Evolutionary conservation across 1,140 invertebrate genomes (phyloP).

Genomic region (Protaetia brevitarsis): DNA sequence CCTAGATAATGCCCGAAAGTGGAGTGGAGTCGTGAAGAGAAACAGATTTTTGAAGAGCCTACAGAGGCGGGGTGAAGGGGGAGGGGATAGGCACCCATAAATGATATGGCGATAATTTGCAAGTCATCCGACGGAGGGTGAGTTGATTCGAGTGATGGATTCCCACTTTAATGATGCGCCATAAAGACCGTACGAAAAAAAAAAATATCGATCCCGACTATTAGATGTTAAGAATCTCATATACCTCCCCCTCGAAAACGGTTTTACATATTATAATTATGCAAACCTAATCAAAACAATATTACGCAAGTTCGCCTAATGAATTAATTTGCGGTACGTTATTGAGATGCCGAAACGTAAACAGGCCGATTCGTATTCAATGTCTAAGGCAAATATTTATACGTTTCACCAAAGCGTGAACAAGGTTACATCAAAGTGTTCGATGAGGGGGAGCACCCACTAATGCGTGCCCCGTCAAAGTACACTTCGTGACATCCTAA

Average conservation of each 20-base stretch:
- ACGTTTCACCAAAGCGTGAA: constrained; percentile 34
- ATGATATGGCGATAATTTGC: constrained; percentile 32
- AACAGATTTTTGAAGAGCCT: constrained; percentile 31
- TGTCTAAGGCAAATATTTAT: constrained; percentile 44
- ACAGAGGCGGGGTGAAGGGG: no score
- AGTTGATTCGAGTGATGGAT: no score
- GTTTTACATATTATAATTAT: no score
- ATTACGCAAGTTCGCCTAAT: constrained; percentile 43
- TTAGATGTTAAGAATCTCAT: no score
- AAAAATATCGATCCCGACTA: no score
- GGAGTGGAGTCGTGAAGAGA: constrained; percentile 29
- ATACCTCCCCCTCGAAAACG: no score
- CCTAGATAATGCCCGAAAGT: constrained; percentile 25
- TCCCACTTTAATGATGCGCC: no score
- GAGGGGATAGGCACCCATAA: no score
- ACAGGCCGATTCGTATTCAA: constrained; percentile 38
- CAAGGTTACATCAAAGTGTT: constrained; percentile 31
- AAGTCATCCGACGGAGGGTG: no score
- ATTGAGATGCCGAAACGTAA: constrained; percentile 39
- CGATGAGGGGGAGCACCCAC: constrained; percentile 1
- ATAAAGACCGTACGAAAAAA: no score
- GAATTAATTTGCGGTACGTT: constrained; percentile 48
- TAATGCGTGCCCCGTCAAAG: constrained; percentile 26
- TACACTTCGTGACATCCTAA: constrained; percentile 19
- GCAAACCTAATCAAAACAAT: constrained; percentile 46